A percentile compares a stretch with the other conserved stretches of the same genome.
phyloP scores from a whole-genome alignment of 2,888 invertebrate species.

The Thereva nobilitata region DNA sequence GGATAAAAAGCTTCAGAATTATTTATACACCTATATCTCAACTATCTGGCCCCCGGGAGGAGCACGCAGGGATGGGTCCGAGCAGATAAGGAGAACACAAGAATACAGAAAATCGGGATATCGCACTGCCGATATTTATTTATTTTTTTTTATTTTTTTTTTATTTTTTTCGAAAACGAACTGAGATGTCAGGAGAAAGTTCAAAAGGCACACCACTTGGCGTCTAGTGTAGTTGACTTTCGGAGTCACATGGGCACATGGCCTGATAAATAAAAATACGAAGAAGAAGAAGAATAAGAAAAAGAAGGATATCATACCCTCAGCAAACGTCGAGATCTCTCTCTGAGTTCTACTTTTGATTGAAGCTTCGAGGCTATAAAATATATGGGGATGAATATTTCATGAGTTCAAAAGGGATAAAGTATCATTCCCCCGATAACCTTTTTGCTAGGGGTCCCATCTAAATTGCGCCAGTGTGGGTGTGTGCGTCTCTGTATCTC shows the following conservation, averaged over 20 bases:
- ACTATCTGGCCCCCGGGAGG: constrained; percentile 2
- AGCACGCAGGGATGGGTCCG: background rate
- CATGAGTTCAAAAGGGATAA: constrained; percentile 29
- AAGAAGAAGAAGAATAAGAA: background rate
- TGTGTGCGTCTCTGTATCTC: too few relatives aligned
- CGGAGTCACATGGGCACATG: constrained; percentile 11
- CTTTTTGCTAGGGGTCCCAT: background rate
- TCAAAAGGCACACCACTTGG: background rate
- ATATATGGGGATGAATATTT: constrained; percentile 30
- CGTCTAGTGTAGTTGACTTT: constrained; percentile 13
- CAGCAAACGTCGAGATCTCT: constrained; percentile 1
- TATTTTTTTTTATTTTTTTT: background rate
- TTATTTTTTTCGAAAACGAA: constrained; percentile 5
- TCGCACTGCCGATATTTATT: too few relatives aligned
- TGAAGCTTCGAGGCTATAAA: constrained; percentile 20
- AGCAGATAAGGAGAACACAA: too few relatives aligned
- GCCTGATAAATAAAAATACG: background rate
- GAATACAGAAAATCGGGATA: too few relatives aligned
- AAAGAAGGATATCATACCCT: constrained; percentile 7
- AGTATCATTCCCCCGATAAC: constrained; percentile 10
- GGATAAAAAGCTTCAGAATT: constrained; percentile 22
- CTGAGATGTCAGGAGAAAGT: constrained; percentile 12
- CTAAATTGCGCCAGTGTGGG: background rate
- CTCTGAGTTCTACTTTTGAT: constrained; percentile 24
- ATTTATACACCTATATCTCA: constrained; percentile 17